Evolutionary conservation across 2,113 vertebrate species (phyloP).

Genomic region (Siniperca knerii): DNA sequence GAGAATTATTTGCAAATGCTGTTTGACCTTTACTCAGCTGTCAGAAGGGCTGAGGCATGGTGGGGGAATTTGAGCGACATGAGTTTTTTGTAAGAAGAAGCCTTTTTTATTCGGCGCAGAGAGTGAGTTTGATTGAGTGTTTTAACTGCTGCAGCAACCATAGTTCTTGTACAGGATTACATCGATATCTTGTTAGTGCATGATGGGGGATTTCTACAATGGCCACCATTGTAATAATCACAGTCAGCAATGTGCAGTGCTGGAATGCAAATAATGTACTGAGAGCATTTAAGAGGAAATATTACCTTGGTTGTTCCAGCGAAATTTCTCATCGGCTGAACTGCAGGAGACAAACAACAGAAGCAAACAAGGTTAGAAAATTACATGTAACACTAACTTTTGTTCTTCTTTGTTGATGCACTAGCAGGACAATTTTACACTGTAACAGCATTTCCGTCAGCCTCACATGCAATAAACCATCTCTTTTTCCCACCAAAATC

Average conservation of each 20-base stretch:
- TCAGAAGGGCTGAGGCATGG: background rate
- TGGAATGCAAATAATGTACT: constrained; percentile 34
- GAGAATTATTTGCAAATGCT: constrained; percentile 41
- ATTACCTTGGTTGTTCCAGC: constrained; percentile 98
- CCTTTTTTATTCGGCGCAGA: background rate
- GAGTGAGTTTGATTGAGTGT: background rate
- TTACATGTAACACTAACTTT: background rate
- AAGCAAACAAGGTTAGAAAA: constrained; percentile 49
- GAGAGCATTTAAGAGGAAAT: constrained; percentile 15
- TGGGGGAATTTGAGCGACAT: background rate
- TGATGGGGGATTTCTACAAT: constrained; percentile 4
- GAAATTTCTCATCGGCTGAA: constrained; percentile 97
- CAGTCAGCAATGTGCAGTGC: constrained; percentile 23
- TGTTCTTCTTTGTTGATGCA: background rate
- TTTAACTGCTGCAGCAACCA: background rate
- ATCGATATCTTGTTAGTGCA: constrained; percentile 14
- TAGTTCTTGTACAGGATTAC: constrained; percentile 7
- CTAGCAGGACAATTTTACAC: background rate
- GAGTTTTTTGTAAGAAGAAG: background rate
- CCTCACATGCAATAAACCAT: background rate
- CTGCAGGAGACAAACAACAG: constrained; percentile 83
- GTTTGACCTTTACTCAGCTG: constrained; percentile 41
- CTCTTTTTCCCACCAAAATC: background rate
- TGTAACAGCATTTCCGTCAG: constrained; percentile 1
- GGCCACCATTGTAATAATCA: constrained; percentile 12